A percentile compares a stretch with the other conserved stretches of the same genome.
Evolutionary conservation across 2,113 vertebrate species (phyloP).

Genomic region (Jaculus jaculus): DNA sequence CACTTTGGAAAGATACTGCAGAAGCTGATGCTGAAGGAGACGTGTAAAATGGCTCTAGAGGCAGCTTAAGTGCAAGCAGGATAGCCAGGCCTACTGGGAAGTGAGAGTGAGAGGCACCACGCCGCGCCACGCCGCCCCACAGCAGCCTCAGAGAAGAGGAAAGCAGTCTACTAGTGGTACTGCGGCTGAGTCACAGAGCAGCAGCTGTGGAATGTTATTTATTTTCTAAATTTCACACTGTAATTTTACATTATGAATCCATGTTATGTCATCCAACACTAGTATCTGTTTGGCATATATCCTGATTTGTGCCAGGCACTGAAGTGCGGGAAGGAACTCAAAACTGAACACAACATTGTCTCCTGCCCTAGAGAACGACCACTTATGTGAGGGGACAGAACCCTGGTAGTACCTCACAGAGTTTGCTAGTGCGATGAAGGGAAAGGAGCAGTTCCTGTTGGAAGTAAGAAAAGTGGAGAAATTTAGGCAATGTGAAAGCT

Average conservation of each 20-base stretch:
- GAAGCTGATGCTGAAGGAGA: neutral
- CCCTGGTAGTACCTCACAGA: rapidly evolving
- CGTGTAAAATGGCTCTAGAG: neutral
- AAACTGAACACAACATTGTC: neutral
- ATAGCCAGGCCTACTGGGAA: neutral
- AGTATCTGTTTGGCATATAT: neutral
- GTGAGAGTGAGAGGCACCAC: neutral
- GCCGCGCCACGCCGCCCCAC: rapidly evolving
- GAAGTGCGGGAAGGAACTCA: conserved; percentile 1
- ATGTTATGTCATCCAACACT: conserved; percentile 56
- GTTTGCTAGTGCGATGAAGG: neutral
- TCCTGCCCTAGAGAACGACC: neutral
- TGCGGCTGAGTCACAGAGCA: conserved; percentile 18
- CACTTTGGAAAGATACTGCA: neutral
- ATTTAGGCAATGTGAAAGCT: rapidly evolving
- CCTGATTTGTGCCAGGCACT: conserved; percentile 34
- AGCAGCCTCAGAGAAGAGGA: neutral
- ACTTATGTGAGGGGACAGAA: neutral
- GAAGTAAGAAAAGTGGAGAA: neutral
- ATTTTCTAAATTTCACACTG: conserved; percentile 47
- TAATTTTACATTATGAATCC: conserved; percentile 65
- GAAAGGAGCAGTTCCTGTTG: neutral
- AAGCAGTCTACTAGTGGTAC: neutral
- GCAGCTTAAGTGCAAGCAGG: neutral
- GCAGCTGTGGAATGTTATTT: conserved; percentile 51